A percentile compares a stretch with the other conserved stretches of the same genome.
phyloP scores from a whole-genome alignment of 2,888 invertebrate genomes.

The Frankliniella fusca region DNA sequence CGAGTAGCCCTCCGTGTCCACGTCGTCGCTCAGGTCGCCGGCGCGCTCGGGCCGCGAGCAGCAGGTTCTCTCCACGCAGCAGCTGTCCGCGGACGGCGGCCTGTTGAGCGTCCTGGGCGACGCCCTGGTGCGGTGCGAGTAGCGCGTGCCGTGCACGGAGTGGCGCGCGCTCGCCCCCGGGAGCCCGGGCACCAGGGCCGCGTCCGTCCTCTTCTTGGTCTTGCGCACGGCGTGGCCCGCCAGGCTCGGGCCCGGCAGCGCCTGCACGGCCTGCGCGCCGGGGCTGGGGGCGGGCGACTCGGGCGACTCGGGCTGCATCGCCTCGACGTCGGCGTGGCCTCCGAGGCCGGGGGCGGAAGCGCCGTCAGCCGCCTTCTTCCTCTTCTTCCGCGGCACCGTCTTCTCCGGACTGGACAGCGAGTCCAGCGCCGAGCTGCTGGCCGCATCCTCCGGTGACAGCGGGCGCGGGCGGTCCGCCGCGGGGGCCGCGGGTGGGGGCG shows the following conservation, averaged over 20 bases:
- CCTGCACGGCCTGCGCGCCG: conserved; percentile 42
- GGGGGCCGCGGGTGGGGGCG: neutral
- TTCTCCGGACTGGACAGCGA: conserved; percentile 41
- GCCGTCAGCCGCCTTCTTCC: conserved; percentile 42
- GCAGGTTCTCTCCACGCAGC: neutral
- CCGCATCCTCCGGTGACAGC: conserved; percentile 39
- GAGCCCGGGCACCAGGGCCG: neutral
- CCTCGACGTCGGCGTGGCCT: neutral
- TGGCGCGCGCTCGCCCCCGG: neutral
- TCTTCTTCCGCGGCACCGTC: conserved; percentile 47
- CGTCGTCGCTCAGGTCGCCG: conserved; percentile 13
- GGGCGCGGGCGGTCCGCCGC: conserved; percentile 31
- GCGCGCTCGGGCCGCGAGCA: neutral
- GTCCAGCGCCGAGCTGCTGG: conserved; percentile 28
- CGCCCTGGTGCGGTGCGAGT: neutral
- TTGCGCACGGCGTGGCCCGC: conserved; percentile 47
- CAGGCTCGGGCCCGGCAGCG: conserved; percentile 34
- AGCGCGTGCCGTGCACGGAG: neutral
- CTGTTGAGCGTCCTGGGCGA: neutral
- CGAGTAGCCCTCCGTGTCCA: conserved; percentile 19
- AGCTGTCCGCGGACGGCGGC: neutral
- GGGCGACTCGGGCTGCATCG: neutral
- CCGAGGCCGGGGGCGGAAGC: neutral
- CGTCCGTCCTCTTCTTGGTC: conserved; percentile 52
- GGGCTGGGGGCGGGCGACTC: neutral